Conservation (phyloP, 2,888 invertebrate species). For the Cataglyphis livida region DNA sequence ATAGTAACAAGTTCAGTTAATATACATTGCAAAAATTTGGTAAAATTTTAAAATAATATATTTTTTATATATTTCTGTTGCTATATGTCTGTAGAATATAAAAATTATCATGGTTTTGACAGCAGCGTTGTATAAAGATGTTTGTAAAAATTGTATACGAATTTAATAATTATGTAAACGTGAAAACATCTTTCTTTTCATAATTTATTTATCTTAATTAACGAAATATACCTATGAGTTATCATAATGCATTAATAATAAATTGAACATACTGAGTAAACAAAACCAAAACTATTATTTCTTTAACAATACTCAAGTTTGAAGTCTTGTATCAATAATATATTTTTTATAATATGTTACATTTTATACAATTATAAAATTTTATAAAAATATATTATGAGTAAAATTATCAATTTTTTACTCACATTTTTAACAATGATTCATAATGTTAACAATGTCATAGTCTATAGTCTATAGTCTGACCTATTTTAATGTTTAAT, state of each 20-base stretch:
- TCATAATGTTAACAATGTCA: neutral
- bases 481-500: constrained; percentile 25
- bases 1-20: neutral
- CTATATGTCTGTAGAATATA: neutral
- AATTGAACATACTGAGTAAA: neutral
- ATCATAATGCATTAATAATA: constrained; percentile 9
- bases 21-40: neutral
- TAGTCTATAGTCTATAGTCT: neutral
- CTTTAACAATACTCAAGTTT: constrained; percentile 15
- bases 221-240: neutral
- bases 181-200: neutral
- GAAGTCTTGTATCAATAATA: neutral
- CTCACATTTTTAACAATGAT: neutral
- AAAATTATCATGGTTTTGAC: neutral
- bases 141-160: neutral
- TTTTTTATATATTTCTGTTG: neutral
- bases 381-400: neutral
- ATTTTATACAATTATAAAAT: neutral
- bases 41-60: neutral
- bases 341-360: neutral
- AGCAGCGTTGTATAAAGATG: neutral
- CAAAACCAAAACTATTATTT: neutral
- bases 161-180: neutral
- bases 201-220: neutral
- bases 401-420: neutral